Conservation (phyloP, 2,113 vertebrate genomes). For the Spermophilus dauricus region DNA sequence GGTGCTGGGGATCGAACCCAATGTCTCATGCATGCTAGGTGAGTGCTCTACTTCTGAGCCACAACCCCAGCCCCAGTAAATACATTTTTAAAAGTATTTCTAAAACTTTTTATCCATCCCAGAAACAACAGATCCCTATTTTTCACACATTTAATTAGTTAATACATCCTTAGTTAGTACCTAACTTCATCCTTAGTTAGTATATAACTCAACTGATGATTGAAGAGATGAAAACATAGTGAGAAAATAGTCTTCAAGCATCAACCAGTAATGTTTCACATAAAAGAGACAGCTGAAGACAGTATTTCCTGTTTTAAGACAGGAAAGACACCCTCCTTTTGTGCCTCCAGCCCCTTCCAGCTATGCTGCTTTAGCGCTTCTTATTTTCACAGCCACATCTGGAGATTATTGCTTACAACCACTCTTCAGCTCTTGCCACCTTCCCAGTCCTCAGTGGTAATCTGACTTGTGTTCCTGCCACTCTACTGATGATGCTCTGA, state of each 20-base stretch:
- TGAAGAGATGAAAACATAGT: conserved; percentile 25
- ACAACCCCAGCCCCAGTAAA: too few relatives aligned
- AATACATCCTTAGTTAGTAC: too few relatives aligned
- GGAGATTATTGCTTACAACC: neutral
- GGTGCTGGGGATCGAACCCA: too few relatives aligned
- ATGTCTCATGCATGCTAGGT: too few relatives aligned
- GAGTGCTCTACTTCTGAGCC: too few relatives aligned
- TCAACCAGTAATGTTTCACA: neutral
- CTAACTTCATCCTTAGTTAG: too few relatives aligned
- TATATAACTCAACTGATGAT: neutral
- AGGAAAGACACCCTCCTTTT: neutral
- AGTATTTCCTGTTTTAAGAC: neutral
- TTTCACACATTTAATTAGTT: neutral
- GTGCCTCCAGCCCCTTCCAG: neutral
- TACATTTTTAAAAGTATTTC: neutral
- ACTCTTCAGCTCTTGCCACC: neutral
- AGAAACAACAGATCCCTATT: neutral
- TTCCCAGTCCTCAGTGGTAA: neutral
- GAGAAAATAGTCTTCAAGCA: neutral
- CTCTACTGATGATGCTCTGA: neutral
- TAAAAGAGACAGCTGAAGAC: neutral
- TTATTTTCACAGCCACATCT: neutral
- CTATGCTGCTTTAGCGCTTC: neutral
- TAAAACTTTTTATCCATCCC: neutral
- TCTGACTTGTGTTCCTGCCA: neutral